Conservation (phyloP, 2,113 vertebrate species). For the Noturus placidus region DNA sequence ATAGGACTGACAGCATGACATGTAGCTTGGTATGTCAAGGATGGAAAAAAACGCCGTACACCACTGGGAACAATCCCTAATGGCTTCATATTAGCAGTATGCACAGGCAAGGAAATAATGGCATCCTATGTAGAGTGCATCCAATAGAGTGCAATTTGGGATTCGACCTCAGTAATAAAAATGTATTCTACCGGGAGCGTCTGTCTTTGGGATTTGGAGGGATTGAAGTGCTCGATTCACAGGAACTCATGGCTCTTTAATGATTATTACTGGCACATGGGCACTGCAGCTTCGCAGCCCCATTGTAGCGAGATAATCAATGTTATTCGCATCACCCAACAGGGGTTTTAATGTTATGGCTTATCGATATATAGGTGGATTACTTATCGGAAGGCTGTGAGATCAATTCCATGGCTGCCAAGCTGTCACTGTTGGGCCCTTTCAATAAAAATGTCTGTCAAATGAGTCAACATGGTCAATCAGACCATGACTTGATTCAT, state of each 20-base stretch:
- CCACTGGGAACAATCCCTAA: background rate
- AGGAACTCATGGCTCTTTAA: background rate
- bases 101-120: background rate
- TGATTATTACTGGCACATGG: background rate
- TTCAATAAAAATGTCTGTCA: background rate
- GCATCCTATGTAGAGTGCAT: background rate
- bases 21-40: conserved; percentile 25
- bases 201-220: background rate
- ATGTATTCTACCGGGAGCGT: conserved; percentile 23
- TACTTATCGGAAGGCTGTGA: no score
- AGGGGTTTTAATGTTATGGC: no score
- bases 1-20: conserved; percentile 35
- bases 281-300: no score
- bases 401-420: no score
- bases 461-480: background rate
- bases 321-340: no score
- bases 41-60: background rate
- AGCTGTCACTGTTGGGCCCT: no score
- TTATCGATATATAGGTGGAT: no score
- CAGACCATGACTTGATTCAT: no score
- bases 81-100: background rate
- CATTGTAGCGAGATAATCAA: no score
- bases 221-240: background rate
- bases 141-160: background rate
- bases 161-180: conserved; percentile 38